Conservation (phyloP, 1,140 invertebrate species). For the Euura saliciscinereae region DNA sequence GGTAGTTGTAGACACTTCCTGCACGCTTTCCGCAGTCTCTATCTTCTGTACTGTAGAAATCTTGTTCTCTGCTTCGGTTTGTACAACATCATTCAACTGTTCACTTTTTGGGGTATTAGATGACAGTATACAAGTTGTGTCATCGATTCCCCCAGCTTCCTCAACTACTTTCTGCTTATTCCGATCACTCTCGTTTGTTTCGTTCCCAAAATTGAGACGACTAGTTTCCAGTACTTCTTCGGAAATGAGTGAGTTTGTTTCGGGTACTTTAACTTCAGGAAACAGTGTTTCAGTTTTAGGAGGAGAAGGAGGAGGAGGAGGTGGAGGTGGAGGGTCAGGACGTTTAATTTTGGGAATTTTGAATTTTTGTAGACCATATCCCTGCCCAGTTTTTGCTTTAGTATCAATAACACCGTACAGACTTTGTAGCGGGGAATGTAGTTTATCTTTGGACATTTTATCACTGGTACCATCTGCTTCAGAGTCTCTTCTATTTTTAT, state of each 20-base stretch:
- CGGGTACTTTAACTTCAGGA: neutral
- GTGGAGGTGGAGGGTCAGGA: conserved; percentile 30
- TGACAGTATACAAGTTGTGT: neutral
- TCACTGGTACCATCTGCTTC: conserved; percentile 46
- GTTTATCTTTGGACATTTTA: conserved; percentile 46
- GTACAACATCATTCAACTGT: neutral
- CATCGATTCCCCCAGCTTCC: neutral
- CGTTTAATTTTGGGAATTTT: conserved; percentile 70
- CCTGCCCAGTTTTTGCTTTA: conserved; percentile 52
- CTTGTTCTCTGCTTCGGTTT: neutral
- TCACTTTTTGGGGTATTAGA: neutral
- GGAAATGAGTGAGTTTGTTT: conserved; percentile 8
- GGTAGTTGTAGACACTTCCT: no score
- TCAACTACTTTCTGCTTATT: neutral
- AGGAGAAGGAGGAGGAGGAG: conserved; percentile 24
- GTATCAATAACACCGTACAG: conserved; percentile 62
- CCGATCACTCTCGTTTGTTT: neutral
- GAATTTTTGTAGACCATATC: conserved; percentile 67
- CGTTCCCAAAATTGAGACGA: neutral
- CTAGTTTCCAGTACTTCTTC: neutral
- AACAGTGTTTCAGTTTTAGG: neutral
- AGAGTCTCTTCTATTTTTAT: conserved; percentile 8
- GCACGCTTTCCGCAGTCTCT: no score
- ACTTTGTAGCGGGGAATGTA: conserved; percentile 62
- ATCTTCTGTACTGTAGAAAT: neutral